Evolutionary conservation across 1,140 invertebrate genomes (phyloP).

Genomic region (Formica selysi): DNA sequence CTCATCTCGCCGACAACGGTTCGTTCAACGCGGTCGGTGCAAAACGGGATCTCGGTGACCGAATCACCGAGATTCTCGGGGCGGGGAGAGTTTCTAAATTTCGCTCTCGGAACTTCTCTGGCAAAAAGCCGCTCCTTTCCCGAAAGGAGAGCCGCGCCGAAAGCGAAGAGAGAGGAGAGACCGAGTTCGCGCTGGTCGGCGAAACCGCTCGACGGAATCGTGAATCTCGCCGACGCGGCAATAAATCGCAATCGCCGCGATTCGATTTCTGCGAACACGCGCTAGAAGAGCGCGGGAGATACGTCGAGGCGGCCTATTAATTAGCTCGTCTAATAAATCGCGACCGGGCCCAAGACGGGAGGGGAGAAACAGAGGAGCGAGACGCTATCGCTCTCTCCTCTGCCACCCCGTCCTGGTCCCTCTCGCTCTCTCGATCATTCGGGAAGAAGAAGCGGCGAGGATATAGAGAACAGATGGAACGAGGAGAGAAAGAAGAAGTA

Average conservation of each 20-base stretch:
- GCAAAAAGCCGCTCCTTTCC: slow-evolving; percentile 43
- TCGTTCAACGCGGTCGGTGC: neutral
- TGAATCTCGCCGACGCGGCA: slow-evolving; percentile 55
- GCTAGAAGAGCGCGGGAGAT: slow-evolving; percentile 43
- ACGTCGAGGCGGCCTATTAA: slow-evolving; percentile 79
- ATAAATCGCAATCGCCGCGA: slow-evolving; percentile 75
- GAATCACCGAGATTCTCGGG: neutral
- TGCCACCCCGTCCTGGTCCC: slow-evolving; percentile 24
- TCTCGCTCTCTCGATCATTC: slow-evolving; percentile 9
- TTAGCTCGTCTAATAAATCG: slow-evolving; percentile 83
- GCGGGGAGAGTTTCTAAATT: slow-evolving; percentile 15
- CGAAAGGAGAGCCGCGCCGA: neutral
- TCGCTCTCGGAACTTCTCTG: neutral
- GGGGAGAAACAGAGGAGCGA: neutral
- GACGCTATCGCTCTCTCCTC: slow-evolving; percentile 39
- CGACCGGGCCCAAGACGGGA: slow-evolving; percentile 40
- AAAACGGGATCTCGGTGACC: neutral
- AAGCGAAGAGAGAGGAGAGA: slow-evolving; percentile 36
- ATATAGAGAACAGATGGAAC: slow-evolving; percentile 30
- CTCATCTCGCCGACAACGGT: neutral
- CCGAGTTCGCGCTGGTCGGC: neutral
- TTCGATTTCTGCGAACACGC: slow-evolving; percentile 78
- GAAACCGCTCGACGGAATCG: slow-evolving; percentile 46
- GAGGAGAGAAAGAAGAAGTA: neutral
- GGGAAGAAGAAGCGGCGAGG: slow-evolving; percentile 7